Evolutionary conservation across 2,113 vertebrate genomes (phyloP).

Genomic region (Pipra filicauda): DNA sequence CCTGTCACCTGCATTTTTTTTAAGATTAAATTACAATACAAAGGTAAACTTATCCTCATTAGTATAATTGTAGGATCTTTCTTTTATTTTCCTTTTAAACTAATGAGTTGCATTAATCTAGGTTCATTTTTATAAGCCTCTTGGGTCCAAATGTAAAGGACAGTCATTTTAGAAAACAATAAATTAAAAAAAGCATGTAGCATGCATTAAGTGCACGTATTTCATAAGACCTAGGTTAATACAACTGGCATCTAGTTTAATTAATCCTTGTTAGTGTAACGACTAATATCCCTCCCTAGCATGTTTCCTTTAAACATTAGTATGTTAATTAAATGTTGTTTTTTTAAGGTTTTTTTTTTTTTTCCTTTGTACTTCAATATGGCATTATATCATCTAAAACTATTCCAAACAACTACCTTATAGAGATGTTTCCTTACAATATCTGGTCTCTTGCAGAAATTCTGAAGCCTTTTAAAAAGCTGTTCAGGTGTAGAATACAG

Average conservation of each 20-base stretch:
- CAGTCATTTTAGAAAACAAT: slow-evolving; percentile 84
- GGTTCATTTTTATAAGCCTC: slow-evolving; percentile 86
- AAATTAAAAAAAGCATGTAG: slow-evolving; percentile 79
- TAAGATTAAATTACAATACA: slow-evolving; percentile 69
- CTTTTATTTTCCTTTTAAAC: slow-evolving; percentile 82
- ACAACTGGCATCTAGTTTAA: slow-evolving; percentile 82
- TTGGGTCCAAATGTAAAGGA: slow-evolving; percentile 81
- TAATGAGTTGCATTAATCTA: slow-evolving; percentile 87
- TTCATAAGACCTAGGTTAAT: slow-evolving; percentile 85
- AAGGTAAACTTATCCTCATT: slow-evolving; percentile 77
- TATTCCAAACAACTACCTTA: slow-evolving; percentile 82
- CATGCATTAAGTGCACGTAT: slow-evolving; percentile 78
- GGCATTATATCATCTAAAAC: slow-evolving; percentile 67
- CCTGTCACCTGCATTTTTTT: slow-evolving; percentile 65
- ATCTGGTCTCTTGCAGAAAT: slow-evolving; percentile 88
- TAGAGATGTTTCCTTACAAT: slow-evolving; percentile 82
- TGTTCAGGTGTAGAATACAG: slow-evolving; percentile 97
- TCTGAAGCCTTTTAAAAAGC: slow-evolving; percentile 88
- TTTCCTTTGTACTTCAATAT: slow-evolving; percentile 69
- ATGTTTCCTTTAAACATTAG: slow-evolving; percentile 84
- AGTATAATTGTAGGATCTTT: slow-evolving; percentile 79
- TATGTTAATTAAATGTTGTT: slow-evolving; percentile 83
- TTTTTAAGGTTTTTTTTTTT: slow-evolving; percentile 40
- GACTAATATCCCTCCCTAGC: slow-evolving; percentile 80
- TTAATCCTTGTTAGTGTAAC: slow-evolving; percentile 87